Evolutionary conservation across 2,888 invertebrate genomes (phyloP).

Genomic region (Sceliomorpha sp.): DNA sequence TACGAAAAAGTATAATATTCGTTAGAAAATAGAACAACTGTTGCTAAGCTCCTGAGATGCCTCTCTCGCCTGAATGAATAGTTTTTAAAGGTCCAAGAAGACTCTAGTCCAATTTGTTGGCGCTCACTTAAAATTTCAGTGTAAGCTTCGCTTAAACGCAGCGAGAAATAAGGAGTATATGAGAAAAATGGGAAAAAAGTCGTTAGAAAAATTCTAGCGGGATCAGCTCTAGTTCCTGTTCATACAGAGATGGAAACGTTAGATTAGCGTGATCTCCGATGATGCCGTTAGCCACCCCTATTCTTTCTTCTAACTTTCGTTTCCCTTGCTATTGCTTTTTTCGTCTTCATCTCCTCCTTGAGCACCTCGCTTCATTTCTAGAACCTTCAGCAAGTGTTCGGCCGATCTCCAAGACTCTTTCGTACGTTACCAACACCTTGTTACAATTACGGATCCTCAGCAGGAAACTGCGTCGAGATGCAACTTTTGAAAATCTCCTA

Average conservation of each 20-base stretch:
- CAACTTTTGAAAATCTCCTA: constrained; percentile 79
- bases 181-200: constrained; percentile 61
- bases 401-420: constrained; percentile 62
- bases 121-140: constrained; percentile 44
- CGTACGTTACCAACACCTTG: constrained; percentile 68
- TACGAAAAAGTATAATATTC: too few species aligned
- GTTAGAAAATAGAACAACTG: too few species aligned
- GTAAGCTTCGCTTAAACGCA: constrained; percentile 44
- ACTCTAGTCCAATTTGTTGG: constrained; percentile 50
- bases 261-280: constrained; percentile 79
- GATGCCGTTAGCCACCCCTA: constrained; percentile 71
- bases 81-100: too few species aligned
- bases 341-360: constrained; percentile 46
- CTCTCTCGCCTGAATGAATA: too few species aligned
- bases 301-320: constrained; percentile 54
- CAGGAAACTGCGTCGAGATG: constrained; percentile 61
- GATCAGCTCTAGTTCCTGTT: constrained; percentile 69
- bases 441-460: constrained; percentile 71
- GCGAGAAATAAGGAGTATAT: constrained; percentile 27
- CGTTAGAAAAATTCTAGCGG: constrained; percentile 76
- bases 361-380: constrained; percentile 47
- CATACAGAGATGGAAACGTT: constrained; percentile 57
- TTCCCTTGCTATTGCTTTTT: constrained; percentile 53
- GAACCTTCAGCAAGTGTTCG: constrained; percentile 30
- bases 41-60: too few species aligned